Conservation (phyloP, 2,113 vertebrate species). For the Pongo abelii region DNA sequence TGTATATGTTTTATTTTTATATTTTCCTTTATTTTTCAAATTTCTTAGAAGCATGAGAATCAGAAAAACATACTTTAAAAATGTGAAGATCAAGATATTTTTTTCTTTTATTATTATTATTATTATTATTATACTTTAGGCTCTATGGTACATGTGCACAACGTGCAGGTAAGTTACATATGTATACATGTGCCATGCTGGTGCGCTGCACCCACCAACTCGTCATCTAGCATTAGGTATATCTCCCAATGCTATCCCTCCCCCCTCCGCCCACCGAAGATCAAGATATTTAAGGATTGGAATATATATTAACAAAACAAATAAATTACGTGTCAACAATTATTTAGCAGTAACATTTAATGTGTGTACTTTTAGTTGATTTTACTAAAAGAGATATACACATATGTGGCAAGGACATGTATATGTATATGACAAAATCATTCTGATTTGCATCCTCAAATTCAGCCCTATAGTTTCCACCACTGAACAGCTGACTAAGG, state of each 20-base stretch:
- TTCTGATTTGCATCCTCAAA: background rate
- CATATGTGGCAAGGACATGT: background rate
- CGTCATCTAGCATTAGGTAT: no score
- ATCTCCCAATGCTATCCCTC: no score
- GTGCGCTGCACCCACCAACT: no score
- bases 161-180: no score
- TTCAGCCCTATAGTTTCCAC: background rate
- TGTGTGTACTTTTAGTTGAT: background rate
- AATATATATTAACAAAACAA: constrained; percentile 29
- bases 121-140: no score
- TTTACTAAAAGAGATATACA: background rate
- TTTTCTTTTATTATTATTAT: no score
- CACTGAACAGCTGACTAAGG: background rate
- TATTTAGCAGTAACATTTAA: constrained; percentile 5
- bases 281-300: background rate
- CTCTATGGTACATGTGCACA: no score
- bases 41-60: background rate
- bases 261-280: background rate
- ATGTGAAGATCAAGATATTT: background rate
- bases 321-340: background rate
- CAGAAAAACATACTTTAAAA: background rate
- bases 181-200: no score
- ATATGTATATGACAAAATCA: background rate
- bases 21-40: constrained; percentile 17
- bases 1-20: background rate